phyloP scores from a whole-genome alignment of 53 echinoderm and acorn worm species.

The Luidia sarsii region DNA sequence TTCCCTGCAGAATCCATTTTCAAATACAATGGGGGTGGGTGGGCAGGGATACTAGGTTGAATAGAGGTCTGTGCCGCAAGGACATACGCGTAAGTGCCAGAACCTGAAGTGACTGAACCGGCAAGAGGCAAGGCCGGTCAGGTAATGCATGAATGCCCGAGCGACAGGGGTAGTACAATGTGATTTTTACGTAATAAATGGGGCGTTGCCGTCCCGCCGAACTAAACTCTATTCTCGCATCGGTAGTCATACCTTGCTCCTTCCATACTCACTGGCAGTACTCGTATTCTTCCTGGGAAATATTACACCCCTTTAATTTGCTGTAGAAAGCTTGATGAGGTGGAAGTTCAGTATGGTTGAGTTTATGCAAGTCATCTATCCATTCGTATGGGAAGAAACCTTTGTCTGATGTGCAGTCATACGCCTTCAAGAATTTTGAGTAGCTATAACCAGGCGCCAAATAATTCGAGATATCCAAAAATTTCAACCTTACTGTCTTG shows the following conservation, averaged over 20 bases:
- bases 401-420: slow-evolving; percentile 32
- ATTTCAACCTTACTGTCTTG: slow-evolving; percentile 22
- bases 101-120: too few relatives aligned
- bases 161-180: too few relatives aligned
- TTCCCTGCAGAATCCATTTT: neutral
- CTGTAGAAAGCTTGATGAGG: slow-evolving; percentile 42
- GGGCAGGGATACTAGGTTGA: neutral
- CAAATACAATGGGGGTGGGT: neutral
- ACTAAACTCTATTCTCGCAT: too few relatives aligned
- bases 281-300: slow-evolving; percentile 29
- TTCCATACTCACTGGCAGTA: slow-evolving; percentile 33
- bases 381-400: slow-evolving; percentile 63
- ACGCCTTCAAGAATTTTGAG: slow-evolving; percentile 49
- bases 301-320: slow-evolving; percentile 5
- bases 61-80: neutral
- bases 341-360: slow-evolving; percentile 6
- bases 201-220: too few relatives aligned
- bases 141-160: too few relatives aligned
- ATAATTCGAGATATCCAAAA: slow-evolving; percentile 46
- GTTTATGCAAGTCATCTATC: slow-evolving; percentile 35
- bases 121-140: too few relatives aligned
- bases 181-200: too few relatives aligned
- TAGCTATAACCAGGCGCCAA: slow-evolving; percentile 50
- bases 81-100: neutral
- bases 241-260: slow-evolving; percentile 30